Conservation (phyloP, 1,140 invertebrate species). For the Apis florea region DNA sequence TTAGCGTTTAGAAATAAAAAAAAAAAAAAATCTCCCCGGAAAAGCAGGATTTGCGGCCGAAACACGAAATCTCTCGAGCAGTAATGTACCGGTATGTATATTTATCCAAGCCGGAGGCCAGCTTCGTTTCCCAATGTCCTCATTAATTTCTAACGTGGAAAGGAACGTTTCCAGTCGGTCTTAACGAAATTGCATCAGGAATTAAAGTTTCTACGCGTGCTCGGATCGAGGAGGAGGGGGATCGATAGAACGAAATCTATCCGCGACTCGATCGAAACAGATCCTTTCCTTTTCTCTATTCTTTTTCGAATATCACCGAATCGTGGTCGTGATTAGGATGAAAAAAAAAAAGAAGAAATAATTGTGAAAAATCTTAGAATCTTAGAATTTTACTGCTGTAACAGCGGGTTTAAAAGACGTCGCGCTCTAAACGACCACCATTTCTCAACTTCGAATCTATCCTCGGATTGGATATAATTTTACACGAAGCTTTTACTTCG, state of each 20-base stretch:
- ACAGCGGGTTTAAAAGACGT: background rate
- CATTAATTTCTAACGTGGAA: conserved; percentile 16
- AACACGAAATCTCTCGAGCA: background rate
- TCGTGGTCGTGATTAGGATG: conserved; percentile 11
- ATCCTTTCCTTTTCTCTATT: background rate
- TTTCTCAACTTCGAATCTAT: background rate
- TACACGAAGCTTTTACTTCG: too few species aligned
- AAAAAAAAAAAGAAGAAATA: background rate
- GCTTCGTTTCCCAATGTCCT: conserved; percentile 3
- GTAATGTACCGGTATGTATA: background rate
- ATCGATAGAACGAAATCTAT: background rate
- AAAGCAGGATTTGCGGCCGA: background rate
- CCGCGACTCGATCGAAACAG: background rate
- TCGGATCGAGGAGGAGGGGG: background rate
- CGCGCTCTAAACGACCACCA: background rate
- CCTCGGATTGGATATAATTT: too few species aligned
- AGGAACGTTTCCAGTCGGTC: conserved; percentile 5
- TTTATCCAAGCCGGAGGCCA: background rate
- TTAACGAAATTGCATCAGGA: conserved; percentile 38
- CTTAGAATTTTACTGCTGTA: too few species aligned
- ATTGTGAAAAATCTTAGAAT: background rate
- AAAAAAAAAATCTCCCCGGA: background rate
- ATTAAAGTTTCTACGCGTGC: background rate
- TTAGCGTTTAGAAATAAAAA: too few species aligned
- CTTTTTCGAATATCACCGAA: background rate